Evolutionary conservation across 2,113 vertebrate genomes (phyloP), one percentile per base, ranked within the genome.

Genomic region (Osmerus mordax): DNA sequence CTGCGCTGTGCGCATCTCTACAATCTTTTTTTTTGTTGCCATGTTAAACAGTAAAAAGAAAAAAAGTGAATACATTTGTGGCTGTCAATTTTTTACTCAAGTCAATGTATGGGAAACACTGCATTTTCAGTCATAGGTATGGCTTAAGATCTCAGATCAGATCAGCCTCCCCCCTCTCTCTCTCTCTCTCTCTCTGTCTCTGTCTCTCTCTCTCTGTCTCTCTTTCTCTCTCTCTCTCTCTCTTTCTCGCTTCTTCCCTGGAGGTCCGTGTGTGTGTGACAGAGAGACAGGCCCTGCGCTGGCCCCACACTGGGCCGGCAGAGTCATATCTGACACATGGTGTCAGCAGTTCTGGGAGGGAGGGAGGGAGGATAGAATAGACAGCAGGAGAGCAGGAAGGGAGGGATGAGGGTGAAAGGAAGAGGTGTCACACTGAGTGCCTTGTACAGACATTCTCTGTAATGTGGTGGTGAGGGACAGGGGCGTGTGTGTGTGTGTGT

Each of bases 401-500:
- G 41, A 18, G 69, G 47, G 32, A 47, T 12, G 65, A 52, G 65
- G 47, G 19, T 11, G n/a, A 47, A 52, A 23, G 19, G 56, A 28
- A 15, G 58, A 23, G 59, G 11, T 62, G 47, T 13, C 47, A 67
- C 47, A 68, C 51, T 55, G 66, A 6, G 25, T 18, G 52, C 19
- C 65, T 65, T 65, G 25, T 63, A 15, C 60, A 28, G 21, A 56
- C 61, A 15, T 63, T 70, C 29, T 36, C 56, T 65, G 61, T 56
- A 58, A 56, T 23, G 56, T n/a, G 25, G 8, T 8, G 11, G 51
- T 29, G 15, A 36, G 32, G 51, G 36, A 54, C 53, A 63, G 41
- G 15, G 72, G 70, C 51, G 71, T 77, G 41, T 77, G 70, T 64
- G 71, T 77, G 66, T 71, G 65, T 77, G 70, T 68, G 69, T 51